phyloP scores from a whole-genome alignment of 2,797 vertebrate species.

The Lateolabrax maculatus region DNA sequence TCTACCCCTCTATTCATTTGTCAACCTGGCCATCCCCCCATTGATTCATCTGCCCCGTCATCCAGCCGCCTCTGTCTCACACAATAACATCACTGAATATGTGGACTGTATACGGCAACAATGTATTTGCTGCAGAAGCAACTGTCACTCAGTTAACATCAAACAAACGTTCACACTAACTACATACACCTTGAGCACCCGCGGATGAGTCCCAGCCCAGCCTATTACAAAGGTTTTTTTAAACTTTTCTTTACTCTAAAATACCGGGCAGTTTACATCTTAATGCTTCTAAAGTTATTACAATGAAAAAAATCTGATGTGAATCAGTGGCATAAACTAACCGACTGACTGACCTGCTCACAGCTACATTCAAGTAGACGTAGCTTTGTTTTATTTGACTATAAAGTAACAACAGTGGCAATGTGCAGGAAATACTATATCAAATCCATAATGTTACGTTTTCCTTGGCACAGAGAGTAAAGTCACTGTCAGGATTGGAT shows the following conservation, averaged over 20 bases:
- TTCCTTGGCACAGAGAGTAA: not conserved
- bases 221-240: not conserved
- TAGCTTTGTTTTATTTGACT: not conserved
- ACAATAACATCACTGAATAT: not conserved
- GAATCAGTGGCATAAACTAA: not conserved
- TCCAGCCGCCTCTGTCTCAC: not conserved
- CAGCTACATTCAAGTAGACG: not conserved
- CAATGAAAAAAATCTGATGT: not conserved
- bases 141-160: not conserved
- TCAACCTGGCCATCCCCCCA: not conserved
- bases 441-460: not conserved
- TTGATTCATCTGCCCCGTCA: not conserved
- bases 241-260: not conserved
- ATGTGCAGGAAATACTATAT: too few relatives aligned
- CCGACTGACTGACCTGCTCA: not conserved
- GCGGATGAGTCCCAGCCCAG: not conserved
- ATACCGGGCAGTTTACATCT: not conserved
- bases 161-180: not conserved
- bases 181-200: not conserved
- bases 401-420: not conserved
- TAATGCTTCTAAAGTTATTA: not conserved
- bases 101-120: not conserved
- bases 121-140: not conserved
- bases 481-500: not conserved
- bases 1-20: not conserved